Conservation (phyloP, 2,113 vertebrate species). For the Tachysurus vachellii region DNA sequence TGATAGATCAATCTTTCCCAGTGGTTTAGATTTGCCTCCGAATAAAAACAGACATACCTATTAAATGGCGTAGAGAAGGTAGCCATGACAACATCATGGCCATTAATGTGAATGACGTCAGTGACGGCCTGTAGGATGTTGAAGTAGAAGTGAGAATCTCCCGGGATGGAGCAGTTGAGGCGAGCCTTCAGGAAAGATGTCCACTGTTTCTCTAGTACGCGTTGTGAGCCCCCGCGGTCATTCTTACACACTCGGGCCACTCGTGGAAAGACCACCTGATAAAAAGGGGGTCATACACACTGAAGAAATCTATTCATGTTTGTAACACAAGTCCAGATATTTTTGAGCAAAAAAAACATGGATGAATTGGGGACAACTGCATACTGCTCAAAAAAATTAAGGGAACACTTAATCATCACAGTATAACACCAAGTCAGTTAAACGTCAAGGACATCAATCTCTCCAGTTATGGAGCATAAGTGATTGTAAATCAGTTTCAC, state of each 20-base stretch:
- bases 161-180: slow-evolving; percentile 96
- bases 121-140: slow-evolving; percentile 98
- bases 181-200: slow-evolving; percentile 97
- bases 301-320: background rate
- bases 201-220: slow-evolving; percentile 98
- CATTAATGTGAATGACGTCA: slow-evolving; percentile 88
- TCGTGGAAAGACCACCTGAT: slow-evolving; percentile 92
- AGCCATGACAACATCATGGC: slow-evolving; percentile 90
- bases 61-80: slow-evolving; percentile 98
- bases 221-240: slow-evolving; percentile 93
- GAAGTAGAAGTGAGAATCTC: slow-evolving; percentile 98
- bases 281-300: background rate
- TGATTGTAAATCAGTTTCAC: too few species aligned
- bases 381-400: background rate
- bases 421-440: too few species aligned
- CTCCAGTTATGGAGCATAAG: too few species aligned
- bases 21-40: background rate
- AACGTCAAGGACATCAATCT: too few species aligned
- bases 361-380: background rate
- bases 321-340: background rate
- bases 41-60: slow-evolving; percentile 76
- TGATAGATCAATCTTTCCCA: background rate
- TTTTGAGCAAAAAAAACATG: background rate
- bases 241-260: slow-evolving; percentile 97
- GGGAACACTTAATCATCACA: too few species aligned